phyloP scores from a whole-genome alignment of 2,113 vertebrate genomes.

The Microtus montanus region DNA sequence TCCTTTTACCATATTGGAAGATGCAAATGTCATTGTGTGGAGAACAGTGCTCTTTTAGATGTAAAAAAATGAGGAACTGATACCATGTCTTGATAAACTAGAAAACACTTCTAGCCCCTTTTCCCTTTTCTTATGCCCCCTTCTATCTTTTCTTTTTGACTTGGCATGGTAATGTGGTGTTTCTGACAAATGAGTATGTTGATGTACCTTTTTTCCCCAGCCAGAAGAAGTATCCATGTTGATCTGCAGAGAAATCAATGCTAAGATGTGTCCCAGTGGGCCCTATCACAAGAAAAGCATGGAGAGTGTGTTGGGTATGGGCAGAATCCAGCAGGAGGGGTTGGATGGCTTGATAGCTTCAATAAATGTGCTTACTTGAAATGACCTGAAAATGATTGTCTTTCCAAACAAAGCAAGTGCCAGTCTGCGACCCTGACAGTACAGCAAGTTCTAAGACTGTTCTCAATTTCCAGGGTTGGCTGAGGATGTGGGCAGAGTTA shows the following conservation, averaged over 20 bases:
- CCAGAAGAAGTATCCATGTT: neutral
- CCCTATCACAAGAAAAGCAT: neutral
- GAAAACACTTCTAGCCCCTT: slow-evolving; percentile 1
- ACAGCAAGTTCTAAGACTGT: neutral
- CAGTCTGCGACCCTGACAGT: neutral
- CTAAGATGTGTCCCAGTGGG: neutral
- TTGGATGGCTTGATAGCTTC: neutral
- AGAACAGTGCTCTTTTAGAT: neutral
- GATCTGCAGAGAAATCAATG: neutral
- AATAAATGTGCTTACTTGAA: neutral
- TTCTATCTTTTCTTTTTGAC: slow-evolving; percentile 55
- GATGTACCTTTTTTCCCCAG: neutral
- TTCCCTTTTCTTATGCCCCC: neutral
- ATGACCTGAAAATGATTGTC: neutral
- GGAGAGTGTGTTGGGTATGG: neutral
- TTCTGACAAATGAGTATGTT: slow-evolving; percentile 38
- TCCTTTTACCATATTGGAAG: slow-evolving; percentile 22
- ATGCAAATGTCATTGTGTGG: neutral
- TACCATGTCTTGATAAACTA: slow-evolving; percentile 36
- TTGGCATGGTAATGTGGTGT: neutral
- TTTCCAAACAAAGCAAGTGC: neutral
- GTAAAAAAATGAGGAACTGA: slow-evolving; percentile 23
- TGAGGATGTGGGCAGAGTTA: neutral
- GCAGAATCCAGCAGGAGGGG: neutral
- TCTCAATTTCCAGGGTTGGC: neutral